Base-by-base conservation (phyloP, 2,888 invertebrate genomes). In the Drosophila nr. perissopoda region DNA sequence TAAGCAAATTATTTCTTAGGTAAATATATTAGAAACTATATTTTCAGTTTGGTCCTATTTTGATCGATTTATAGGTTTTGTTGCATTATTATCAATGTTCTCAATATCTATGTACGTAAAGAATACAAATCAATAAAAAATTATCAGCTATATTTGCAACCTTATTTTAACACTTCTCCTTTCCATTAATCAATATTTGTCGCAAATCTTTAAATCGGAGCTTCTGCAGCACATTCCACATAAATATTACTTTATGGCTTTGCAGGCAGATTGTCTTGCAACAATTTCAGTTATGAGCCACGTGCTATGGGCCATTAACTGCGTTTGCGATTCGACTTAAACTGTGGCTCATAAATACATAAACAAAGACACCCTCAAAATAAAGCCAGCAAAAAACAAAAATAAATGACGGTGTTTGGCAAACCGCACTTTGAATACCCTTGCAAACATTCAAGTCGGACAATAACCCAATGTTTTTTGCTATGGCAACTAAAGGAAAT, bases 201-300 rank as follows among this genome's bases (percentile, higher is more conserved):
- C 25, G 16, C 1, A 3, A 21, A 8, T 27, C 16, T 36, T 36
- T n/a, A 16, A 36, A 34, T 60, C 18, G 33, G 2, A 74, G 42
- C 40, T 13, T 34, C 27, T 46, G 25, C 49, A 69, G 54, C 31
- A 33, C 40, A 51, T 56, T 27, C 52, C 58, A 10, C 29, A 27
- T 65, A 79, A 71, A 46, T 66, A 79, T 52, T 38, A 52, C 46
- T 69, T 82, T 66, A 84, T 69, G 65, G 42, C 40, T 31, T 59
- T 46, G 49, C 11, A 40, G 54, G 40, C 40, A 31, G 34, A 48
- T 42, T n/a, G 46, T 46, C 33, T 29, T 58, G 33, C 59, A 61
- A 16, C 33, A 60, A 49, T 63, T 74, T 56, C 59, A 25, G 52
- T 40, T 79, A 56, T 65, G 65, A 60, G 36, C 74, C 81, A 76